These are phyloP conservation scores for Scotopteryx bipunctaria DNA, from an alignment of 2,888 invertebrate species.

Conservation along the genomic window DNA sequence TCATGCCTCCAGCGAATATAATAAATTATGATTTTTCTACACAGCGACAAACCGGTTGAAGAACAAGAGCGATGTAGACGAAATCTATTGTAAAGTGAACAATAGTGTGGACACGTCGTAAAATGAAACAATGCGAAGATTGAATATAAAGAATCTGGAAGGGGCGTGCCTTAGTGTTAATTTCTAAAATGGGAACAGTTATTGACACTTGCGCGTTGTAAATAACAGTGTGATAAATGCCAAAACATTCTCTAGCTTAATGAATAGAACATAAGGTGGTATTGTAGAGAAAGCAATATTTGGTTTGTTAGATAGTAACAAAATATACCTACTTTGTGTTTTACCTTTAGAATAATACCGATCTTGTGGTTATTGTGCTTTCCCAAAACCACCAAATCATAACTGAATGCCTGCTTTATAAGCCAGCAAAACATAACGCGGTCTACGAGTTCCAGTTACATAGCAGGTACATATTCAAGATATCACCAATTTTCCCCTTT, in stretches of 20 bases:
- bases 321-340: too few relatives aligned
- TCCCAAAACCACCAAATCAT: too few relatives aligned
- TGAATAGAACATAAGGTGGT: neutral
- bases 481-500: too few relatives aligned
- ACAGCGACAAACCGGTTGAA: conserved; percentile 51
- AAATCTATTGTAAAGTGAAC: conserved; percentile 66
- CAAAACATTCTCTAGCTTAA: conserved; percentile 7
- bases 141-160: conserved; percentile 51
- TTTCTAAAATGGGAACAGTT: conserved; percentile 23
- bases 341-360: too few relatives aligned
- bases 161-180: conserved; percentile 40
- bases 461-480: too few relatives aligned
- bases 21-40: conserved; percentile 52
- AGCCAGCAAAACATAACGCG: too few relatives aligned
- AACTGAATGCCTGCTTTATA: too few relatives aligned
- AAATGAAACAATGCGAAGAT: conserved; percentile 67
- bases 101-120: conserved; percentile 68
- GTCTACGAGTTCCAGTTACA: too few relatives aligned
- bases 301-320: too few relatives aligned
- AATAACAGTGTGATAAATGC: conserved; percentile 16
- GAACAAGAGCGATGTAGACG: conserved; percentile 58
- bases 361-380: too few relatives aligned
- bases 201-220: conserved; percentile 18
- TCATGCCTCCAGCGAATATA: conserved; percentile 42
- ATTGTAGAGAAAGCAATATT: neutral